Evolutionary conservation across 2,113 vertebrate species (phyloP).

Genomic region (Podiceps cristatus): DNA sequence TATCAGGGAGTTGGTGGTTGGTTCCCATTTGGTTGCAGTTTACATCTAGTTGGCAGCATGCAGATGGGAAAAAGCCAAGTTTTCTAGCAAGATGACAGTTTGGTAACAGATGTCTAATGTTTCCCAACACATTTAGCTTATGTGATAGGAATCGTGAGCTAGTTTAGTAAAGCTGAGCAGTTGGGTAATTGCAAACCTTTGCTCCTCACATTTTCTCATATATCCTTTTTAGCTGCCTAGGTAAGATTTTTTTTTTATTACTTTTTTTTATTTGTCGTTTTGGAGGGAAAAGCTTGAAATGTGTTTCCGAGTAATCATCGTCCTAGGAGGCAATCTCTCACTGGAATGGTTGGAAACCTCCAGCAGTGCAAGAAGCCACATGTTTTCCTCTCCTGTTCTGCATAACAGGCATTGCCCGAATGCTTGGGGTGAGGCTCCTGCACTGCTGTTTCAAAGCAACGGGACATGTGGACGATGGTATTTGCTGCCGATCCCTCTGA

Average conservation of each 20-base stretch:
- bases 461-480: not conserved
- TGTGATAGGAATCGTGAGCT: slow-evolving; percentile 14
- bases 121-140: slow-evolving; percentile 31
- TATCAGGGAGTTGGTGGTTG: not conserved
- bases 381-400: not conserved
- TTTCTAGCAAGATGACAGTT: slow-evolving; percentile 31
- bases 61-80: slow-evolving; percentile 37
- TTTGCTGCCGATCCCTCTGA: not conserved
- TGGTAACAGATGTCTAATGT: slow-evolving; percentile 65
- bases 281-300: not conserved
- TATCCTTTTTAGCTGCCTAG: not conserved
- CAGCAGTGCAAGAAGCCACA: not conserved
- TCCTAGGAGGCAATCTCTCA: not conserved
- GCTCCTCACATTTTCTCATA: not conserved
- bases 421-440: not conserved
- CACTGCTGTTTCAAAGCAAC: not conserved
- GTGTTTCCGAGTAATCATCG: not conserved
- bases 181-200: slow-evolving; percentile 27
- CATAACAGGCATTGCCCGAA: not conserved
- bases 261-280: not conserved
- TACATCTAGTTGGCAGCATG: not conserved
- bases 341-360: not conserved
- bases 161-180: slow-evolving; percentile 22
- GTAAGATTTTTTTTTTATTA: not conserved
- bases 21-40: slow-evolving; percentile 22